phyloP scores from a whole-genome alignment of 2,797 vertebrate genomes.

The Aphelocoma californica region DNA sequence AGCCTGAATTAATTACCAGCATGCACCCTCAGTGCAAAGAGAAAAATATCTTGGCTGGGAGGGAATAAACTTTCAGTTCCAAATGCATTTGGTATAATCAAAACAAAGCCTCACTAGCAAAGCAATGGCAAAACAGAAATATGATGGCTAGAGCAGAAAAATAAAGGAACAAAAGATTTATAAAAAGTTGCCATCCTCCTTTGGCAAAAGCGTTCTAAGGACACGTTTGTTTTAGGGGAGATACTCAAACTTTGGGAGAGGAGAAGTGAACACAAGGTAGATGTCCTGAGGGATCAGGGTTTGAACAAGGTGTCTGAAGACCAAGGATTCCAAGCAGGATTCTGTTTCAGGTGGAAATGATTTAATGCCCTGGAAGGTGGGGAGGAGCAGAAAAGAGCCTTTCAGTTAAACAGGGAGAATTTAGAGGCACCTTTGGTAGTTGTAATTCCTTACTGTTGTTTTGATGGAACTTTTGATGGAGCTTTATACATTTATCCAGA shows the following conservation, averaged over 20 bases:
- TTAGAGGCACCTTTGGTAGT: not conserved
- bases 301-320: rapidly evolving
- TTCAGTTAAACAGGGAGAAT: not conserved
- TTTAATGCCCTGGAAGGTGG: not conserved
- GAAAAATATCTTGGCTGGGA: conserved; percentile 18
- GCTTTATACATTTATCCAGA: not conserved
- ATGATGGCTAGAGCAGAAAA: not conserved
- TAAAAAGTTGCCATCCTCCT: not conserved
- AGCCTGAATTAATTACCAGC: not conserved
- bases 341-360: not conserved
- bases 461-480: not conserved
- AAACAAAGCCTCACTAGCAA: not conserved
- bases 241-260: not conserved
- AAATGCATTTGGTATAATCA: not conserved
- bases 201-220: not conserved
- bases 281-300: not conserved
- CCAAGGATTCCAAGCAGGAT: rapidly evolving
- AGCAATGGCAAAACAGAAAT: not conserved
- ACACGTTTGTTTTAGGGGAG: not conserved
- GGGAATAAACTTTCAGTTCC: conserved; percentile 35
- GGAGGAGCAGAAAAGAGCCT: not conserved
- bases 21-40: not conserved
- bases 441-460: not conserved
- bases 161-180: not conserved
- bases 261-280: not conserved